Conservation (phyloP, 1,140 invertebrate genomes). For the Matsumurasca onukii region DNA sequence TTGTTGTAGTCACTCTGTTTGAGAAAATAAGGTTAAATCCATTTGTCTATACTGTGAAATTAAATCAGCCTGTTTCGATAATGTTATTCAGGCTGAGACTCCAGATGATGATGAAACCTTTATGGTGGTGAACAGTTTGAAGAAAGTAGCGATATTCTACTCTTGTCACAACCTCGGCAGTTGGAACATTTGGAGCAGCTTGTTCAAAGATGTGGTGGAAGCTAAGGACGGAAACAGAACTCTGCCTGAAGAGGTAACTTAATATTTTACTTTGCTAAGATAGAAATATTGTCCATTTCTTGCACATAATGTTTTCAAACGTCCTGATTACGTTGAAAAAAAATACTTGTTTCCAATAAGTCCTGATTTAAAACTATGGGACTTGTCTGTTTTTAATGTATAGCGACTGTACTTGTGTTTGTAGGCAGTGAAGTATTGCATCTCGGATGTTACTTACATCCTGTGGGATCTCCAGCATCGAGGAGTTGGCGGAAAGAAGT, state of each 20-base stretch:
- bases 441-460: constrained; percentile 85
- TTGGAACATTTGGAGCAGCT: constrained; percentile 86
- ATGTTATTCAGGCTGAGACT: constrained; percentile 65
- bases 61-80: too few species aligned
- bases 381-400: not conserved
- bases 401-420: constrained; percentile 39
- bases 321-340: too few species aligned
- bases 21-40: too few species aligned
- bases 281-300: too few species aligned
- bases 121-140: constrained; percentile 83
- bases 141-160: constrained; percentile 91
- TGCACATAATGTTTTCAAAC: too few species aligned
- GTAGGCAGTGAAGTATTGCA: constrained; percentile 85
- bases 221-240: constrained; percentile 54
- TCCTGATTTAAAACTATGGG: too few species aligned
- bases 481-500: constrained; percentile 68
- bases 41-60: too few species aligned
- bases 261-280: too few species aligned
- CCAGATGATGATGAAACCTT: constrained; percentile 96
- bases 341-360: too few species aligned
- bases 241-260: constrained; percentile 57
- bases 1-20: too few species aligned
- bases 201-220: constrained; percentile 82
- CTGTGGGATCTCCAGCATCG: constrained; percentile 87
- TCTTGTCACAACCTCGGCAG: constrained; percentile 83